These are phyloP conservation scores for Pyrrhosoma nymphula DNA, from an alignment of 2,888 invertebrate genomes.

Conservation along the genomic window DNA sequence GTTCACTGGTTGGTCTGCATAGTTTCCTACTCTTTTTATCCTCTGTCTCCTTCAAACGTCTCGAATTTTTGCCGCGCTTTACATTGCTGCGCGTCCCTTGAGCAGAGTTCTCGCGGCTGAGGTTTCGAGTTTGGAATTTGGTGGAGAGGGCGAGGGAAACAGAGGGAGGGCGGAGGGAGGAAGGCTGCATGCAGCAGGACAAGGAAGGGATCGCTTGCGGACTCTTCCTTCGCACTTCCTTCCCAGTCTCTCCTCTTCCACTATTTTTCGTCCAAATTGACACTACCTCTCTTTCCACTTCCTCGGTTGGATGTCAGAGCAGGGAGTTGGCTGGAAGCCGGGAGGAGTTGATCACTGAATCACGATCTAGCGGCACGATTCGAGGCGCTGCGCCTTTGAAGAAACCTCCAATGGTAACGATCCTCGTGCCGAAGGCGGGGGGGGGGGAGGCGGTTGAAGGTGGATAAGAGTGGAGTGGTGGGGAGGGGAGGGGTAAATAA, in stretches of 20 bases:
- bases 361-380: constrained; percentile 2
- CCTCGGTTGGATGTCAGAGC: not conserved
- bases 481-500: not conserved
- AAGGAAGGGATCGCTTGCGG: not conserved
- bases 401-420: not conserved
- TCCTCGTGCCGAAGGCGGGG: not conserved
- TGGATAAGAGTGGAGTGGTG: not conserved
- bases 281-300: not conserved
- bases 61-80: constrained; percentile 37
- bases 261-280: not conserved
- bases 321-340: not conserved
- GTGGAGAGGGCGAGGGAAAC: not conserved
- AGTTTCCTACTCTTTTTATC: not conserved
- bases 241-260: not conserved
- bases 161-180: not conserved
- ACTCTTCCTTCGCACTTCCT: not conserved
- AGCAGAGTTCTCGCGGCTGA: constrained; percentile 23
- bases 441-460: not conserved
- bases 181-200: not conserved
- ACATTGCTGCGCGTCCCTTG: not conserved
- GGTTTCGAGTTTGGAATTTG: constrained; percentile 51
- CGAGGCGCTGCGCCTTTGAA: constrained; percentile 5
- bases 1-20: too few species aligned
- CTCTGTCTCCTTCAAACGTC: not conserved
- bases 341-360: not conserved